phyloP scores from a whole-genome alignment of 2,888 invertebrate genomes.

The Amiota communis region DNA sequence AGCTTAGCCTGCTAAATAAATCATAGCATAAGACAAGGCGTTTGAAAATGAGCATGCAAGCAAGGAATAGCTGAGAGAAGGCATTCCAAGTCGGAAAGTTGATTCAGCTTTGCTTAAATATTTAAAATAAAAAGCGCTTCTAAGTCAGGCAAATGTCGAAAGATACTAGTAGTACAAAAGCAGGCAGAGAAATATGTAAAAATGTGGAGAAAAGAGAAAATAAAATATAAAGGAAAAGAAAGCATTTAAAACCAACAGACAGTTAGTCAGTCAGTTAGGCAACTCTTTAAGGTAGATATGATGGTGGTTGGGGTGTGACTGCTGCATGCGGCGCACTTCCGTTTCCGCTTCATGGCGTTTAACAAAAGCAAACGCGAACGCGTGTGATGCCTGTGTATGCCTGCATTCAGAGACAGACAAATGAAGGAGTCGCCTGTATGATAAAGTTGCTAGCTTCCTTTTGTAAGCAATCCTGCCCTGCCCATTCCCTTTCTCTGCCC shows the following conservation, averaged over 20 bases:
- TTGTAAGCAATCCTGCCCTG: background rate
- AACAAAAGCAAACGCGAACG: background rate
- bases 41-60: too few species aligned
- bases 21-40: background rate
- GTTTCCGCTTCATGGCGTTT: conserved; percentile 56
- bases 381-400: background rate
- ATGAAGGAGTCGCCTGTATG: too few species aligned
- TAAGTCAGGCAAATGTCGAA: background rate
- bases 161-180: too few species aligned
- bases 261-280: background rate
- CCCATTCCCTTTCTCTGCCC: background rate
- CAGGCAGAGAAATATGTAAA: too few species aligned
- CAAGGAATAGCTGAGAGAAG: background rate
- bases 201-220: too few species aligned
- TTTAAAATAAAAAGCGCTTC: conserved; percentile 25
- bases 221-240: too few species aligned
- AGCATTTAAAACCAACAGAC: too few species aligned
- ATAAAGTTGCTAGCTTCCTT: background rate
- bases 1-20: conserved; percentile 8
- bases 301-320: background rate
- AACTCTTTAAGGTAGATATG: background rate
- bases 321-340: conserved; percentile 34
- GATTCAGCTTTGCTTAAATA: conserved; percentile 18
- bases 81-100: background rate
- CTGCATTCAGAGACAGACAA: too few species aligned